Evolutionary conservation across 1,140 invertebrate species (phyloP).

Genomic region (Arctopsyche grandis): DNA sequence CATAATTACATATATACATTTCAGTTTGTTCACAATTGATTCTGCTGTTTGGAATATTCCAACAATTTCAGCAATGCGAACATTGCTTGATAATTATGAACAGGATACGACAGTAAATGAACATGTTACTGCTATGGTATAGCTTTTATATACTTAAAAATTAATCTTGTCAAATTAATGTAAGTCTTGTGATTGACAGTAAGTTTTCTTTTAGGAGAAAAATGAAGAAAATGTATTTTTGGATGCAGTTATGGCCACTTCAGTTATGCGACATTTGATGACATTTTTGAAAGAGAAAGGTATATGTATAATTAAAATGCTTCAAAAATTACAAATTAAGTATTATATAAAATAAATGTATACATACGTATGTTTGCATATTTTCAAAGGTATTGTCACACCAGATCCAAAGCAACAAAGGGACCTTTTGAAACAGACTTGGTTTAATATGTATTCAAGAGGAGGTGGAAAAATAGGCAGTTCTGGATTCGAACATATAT

Average conservation of each 20-base stretch:
- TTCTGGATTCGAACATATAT: constrained; percentile 88
- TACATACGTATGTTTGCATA: neutral
- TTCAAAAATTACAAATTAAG: neutral
- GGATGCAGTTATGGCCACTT: constrained; percentile 77
- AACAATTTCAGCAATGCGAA: constrained; percentile 74
- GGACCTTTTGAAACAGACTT: constrained; percentile 78
- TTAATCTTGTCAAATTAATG: neutral
- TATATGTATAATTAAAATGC: constrained; percentile 51
- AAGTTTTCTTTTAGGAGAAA: constrained; percentile 68
- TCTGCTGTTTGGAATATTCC: constrained; percentile 69
- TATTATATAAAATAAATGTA: neutral
- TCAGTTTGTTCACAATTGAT: constrained; percentile 72
- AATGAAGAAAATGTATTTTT: constrained; percentile 81
- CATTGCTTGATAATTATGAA: constrained; percentile 82
- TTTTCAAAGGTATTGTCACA: constrained; percentile 63
- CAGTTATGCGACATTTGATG: constrained; percentile 79
- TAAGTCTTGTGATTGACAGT: neutral
- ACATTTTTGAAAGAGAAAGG: constrained; percentile 78
- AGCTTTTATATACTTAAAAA: neutral
- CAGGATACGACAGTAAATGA: constrained; percentile 79
- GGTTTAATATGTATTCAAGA: constrained; percentile 85
- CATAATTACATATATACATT: too few relatives aligned
- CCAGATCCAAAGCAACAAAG: constrained; percentile 75
- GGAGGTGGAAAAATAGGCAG: constrained; percentile 80
- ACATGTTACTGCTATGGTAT: constrained; percentile 77